These are phyloP conservation scores for Eptatretus burgeri DNA, from an alignment of 2,113 vertebrate genomes.

Conservation along the genomic window DNA sequence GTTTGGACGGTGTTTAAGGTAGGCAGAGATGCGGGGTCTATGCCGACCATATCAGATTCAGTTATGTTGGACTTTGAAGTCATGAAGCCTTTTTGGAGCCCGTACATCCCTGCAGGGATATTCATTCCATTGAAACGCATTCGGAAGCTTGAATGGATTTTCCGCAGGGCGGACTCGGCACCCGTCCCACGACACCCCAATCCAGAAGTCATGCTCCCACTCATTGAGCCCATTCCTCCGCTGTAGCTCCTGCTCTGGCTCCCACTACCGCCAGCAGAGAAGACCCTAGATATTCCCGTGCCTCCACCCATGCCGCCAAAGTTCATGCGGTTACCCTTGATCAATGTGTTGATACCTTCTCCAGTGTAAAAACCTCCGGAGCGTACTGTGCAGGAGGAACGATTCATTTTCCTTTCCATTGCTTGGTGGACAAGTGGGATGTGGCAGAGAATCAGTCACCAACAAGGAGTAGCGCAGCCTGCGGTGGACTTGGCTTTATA, in stretches of 20 bases:
- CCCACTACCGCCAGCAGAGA: neutral
- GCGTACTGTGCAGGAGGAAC: neutral
- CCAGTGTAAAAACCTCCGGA: neutral
- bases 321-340: constrained; percentile 6
- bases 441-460: too few species aligned
- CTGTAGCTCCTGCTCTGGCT: neutral
- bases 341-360: neutral
- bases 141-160: constrained; percentile 12
- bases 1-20: constrained; percentile 14
- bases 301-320: constrained; percentile 9
- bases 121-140: constrained; percentile 13
- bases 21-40: constrained; percentile 16
- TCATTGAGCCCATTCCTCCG: constrained; percentile 9
- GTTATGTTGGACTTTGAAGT: constrained; percentile 8
- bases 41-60: constrained; percentile 11
- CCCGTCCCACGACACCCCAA: constrained; percentile 10
- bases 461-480: too few species aligned
- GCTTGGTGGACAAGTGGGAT: too few species aligned
- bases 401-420: too few species aligned
- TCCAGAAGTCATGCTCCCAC: constrained; percentile 9
- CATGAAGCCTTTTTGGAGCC: constrained; percentile 15
- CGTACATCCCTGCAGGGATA: constrained; percentile 17
- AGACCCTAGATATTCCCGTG: neutral
- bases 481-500: too few species aligned
- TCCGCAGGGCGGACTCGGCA: constrained; percentile 9